Percentiles rank a stretch among this genome's conserved stretches.
Conservation (phyloP, 2,888 invertebrate species). For the Parascotia fuliginaria region DNA sequence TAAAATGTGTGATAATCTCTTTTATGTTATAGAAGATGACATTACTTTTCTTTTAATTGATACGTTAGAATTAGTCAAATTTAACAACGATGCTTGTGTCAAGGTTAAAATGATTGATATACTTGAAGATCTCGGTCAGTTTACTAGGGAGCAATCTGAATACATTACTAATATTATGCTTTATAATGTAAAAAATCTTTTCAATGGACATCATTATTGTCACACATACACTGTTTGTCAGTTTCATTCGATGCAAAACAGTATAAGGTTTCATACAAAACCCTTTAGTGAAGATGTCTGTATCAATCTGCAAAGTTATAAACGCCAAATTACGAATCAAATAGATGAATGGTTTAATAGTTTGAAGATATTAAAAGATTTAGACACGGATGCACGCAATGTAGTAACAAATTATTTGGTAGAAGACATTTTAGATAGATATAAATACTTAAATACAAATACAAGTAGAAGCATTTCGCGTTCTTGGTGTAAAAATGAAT, state of each 20-base stretch:
- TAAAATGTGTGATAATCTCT: slow-evolving; percentile 28
- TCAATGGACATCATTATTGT: slow-evolving; percentile 16
- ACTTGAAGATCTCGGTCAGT: slow-evolving; percentile 43
- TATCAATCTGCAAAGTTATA: slow-evolving; percentile 46
- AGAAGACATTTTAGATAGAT: slow-evolving; percentile 65
- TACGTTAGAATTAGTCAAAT: slow-evolving; percentile 44
- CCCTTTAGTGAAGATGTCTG: slow-evolving; percentile 19
- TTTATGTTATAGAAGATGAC: slow-evolving; percentile 53
- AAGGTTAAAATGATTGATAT: slow-evolving; percentile 48
- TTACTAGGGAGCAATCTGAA: slow-evolving; percentile 47
- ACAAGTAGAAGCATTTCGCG: too few relatives aligned
- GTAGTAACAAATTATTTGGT: slow-evolving; percentile 60
- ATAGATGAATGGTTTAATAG: slow-evolving; percentile 64
- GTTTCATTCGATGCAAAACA: neutral
- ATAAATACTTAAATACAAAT: slow-evolving; percentile 65
- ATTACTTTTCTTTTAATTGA: slow-evolving; percentile 51
- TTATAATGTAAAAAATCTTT: slow-evolving; percentile 34
- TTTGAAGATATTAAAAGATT: slow-evolving; percentile 41
- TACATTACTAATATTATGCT: slow-evolving; percentile 46
- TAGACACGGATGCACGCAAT: slow-evolving; percentile 45
- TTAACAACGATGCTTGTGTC: slow-evolving; percentile 38
- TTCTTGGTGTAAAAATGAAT: too few relatives aligned
- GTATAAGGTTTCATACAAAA: too few relatives aligned
- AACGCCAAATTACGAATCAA: slow-evolving; percentile 48
- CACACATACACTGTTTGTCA: slow-evolving; percentile 51